Base-by-base conservation (phyloP, 2,888 invertebrate species). In the Nemurella pictetii region DNA sequence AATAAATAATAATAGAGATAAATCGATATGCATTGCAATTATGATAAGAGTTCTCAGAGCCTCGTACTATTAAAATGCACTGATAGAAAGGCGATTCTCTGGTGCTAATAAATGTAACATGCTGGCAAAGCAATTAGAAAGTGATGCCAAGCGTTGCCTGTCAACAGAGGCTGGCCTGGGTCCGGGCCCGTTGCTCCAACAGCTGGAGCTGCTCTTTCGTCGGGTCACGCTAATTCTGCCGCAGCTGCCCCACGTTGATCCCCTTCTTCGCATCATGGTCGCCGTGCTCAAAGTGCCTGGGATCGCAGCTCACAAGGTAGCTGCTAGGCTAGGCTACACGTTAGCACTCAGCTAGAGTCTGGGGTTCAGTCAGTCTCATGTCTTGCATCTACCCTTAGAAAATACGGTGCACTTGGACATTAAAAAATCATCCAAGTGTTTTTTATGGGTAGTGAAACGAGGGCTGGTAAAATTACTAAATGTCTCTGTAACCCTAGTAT, bases 201-300 rank as follows among this genome's bases (percentile, higher is more conserved):
- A 96, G 89, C 93, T 98, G 89, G 99, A 99, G 89, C 93, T 94
- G 73, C 93, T 99, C 88, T 95, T 98, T 89, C 93, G 98, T 28
- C 93, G 95, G 88, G 92, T 97, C 0, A 92, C 94, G 85, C 92
- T 96, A 86, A 92, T 94, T 86, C 90, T 96, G 89, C 93, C 93
- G 78, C 93, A 94, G 86, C 90, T 96, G 55, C 94, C 95, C 84
- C 94, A 95, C 89, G 93, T 94, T 75, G 92, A 94, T 88, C 94
- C 95, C 86, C 90, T 96, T 87, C 91, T 97, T 85, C 92, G 95
- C 28, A 95, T 96, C 29, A 96, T 97, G 91, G 93, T 95, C 3
- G 95, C 95, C 0, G 93, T 95, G 74, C 93, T 99, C 85, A 95
- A 95, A 89, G 94, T 99, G 82, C 98, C 98, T 12, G 94, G 95